These are phyloP conservation scores for Percina caprodes DNA, from an alignment of 2,113 vertebrate species.

Conservation along the genomic window DNA sequence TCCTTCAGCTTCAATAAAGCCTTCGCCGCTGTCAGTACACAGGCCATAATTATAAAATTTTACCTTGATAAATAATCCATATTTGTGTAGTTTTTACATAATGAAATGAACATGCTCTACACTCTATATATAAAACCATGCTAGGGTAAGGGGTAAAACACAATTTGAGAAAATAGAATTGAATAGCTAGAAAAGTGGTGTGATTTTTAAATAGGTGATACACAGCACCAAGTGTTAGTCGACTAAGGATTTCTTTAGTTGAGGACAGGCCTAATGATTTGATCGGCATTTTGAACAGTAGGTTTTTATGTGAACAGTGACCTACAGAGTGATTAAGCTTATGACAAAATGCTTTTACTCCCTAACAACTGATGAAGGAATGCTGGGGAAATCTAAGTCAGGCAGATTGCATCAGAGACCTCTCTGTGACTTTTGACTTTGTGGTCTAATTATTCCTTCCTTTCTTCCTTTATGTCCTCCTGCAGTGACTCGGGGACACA, in stretches of 20 bases:
- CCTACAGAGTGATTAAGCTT: not conserved
- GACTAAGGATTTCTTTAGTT: too few relatives aligned
- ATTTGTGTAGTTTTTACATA: not conserved
- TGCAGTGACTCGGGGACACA: constrained; percentile 3
- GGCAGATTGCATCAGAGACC: constrained; percentile 47
- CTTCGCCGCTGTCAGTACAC: too few relatives aligned
- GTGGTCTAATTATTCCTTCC: constrained; percentile 50
- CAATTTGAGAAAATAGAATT: not conserved
- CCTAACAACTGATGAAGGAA: constrained; percentile 7
- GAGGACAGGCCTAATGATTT: too few relatives aligned
- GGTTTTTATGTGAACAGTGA: not conserved
- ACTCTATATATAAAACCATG: not conserved
- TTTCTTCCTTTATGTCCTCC: constrained; percentile 53
- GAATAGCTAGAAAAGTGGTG: not conserved
- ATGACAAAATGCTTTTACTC: not conserved
- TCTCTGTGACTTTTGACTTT: constrained; percentile 43
- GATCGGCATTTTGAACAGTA: too few relatives aligned
- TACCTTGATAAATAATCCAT: too few relatives aligned
- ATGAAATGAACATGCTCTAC: not conserved
- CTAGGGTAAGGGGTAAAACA: too few relatives aligned
- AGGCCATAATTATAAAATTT: too few relatives aligned
- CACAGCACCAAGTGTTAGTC: too few relatives aligned
- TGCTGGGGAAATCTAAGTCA: constrained; percentile 15
- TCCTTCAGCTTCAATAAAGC: too few relatives aligned
- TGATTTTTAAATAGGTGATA: too few relatives aligned